A percentile compares a stretch with the other conserved stretches of the same genome.
These are phyloP conservation scores for Archips crataeganus DNA, from an alignment of 2,888 invertebrate genomes.

Conservation along the genomic window DNA sequence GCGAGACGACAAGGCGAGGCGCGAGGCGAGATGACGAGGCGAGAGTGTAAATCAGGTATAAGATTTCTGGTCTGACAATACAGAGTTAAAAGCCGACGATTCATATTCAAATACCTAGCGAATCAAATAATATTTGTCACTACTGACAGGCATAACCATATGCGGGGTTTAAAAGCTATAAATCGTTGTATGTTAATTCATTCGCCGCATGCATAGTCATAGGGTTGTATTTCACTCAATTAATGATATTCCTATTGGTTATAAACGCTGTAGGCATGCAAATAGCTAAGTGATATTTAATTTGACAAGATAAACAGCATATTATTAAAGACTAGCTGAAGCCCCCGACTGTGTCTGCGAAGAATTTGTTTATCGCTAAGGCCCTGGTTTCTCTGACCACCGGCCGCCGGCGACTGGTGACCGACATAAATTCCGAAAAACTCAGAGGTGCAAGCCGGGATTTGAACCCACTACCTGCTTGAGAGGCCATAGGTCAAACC, in stretches of 20 bases:
- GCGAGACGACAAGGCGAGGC: no score
- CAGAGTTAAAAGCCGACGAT: background rate
- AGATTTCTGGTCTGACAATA: background rate
- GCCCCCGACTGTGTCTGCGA: no score
- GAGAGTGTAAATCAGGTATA: no score
- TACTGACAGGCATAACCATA: constrained; percentile 36
- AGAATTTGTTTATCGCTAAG: no score
- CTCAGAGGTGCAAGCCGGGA: no score
- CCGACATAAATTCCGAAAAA: no score
- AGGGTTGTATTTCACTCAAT: constrained; percentile 34
- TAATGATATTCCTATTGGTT: constrained; percentile 13
- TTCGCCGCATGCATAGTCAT: constrained; percentile 32
- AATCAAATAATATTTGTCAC: constrained; percentile 35
- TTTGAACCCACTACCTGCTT: no score
- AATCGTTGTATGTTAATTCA: constrained; percentile 41
- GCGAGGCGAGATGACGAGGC: no score
- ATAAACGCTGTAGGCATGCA: constrained; percentile 8
- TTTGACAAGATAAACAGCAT: background rate
- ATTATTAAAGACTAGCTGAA: no score
- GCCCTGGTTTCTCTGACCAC: no score
- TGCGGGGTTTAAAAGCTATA: constrained; percentile 38
- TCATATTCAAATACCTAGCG: background rate
- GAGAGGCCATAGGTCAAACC: no score
- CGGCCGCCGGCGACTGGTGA: no score
- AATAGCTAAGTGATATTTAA: constrained; percentile 12